phyloP scores from a whole-genome alignment of 2,888 invertebrate genomes.

The Automeris io region DNA sequence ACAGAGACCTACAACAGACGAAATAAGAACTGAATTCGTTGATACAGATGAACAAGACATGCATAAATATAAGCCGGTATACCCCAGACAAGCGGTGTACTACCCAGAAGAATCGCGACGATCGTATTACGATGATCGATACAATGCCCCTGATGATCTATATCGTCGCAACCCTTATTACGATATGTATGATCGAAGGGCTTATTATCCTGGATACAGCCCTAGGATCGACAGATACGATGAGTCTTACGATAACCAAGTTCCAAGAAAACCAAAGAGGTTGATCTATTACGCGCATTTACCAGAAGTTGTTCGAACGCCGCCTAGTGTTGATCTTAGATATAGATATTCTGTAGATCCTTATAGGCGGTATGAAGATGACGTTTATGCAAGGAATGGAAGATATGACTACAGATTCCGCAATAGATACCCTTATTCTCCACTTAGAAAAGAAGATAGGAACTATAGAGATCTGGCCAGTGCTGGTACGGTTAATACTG shows the following conservation, averaged over 20 bases:
- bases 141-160: slow-evolving; percentile 52
- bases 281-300: slow-evolving; percentile 84
- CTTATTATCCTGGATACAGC: slow-evolving; percentile 42
- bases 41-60: slow-evolving; percentile 57
- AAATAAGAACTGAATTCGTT: slow-evolving; percentile 65
- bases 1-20: slow-evolving; percentile 57
- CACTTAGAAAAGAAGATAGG: slow-evolving; percentile 63
- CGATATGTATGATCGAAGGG: slow-evolving; percentile 55
- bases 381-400: slow-evolving; percentile 53
- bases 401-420: slow-evolving; percentile 66
- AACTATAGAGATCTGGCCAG: slow-evolving; percentile 62
- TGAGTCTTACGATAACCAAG: slow-evolving; percentile 53
- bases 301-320: slow-evolving; percentile 81
- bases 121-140: slow-evolving; percentile 57
- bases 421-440: slow-evolving; percentile 59
- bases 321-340: slow-evolving; percentile 74
- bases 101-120: slow-evolving; percentile 66
- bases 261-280: slow-evolving; percentile 73
- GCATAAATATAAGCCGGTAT: slow-evolving; percentile 56
- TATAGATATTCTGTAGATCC: slow-evolving; percentile 71
- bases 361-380: slow-evolving; percentile 61
- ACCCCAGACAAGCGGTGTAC: slow-evolving; percentile 65
- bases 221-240: slow-evolving; percentile 62
- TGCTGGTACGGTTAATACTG: slow-evolving; percentile 54
- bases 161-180: slow-evolving; percentile 63